Percentiles rank a stretch among this genome's conserved stretches.
phyloP scores from a whole-genome alignment of 2,797 vertebrate genomes.

The Cichlasoma orientale region DNA sequence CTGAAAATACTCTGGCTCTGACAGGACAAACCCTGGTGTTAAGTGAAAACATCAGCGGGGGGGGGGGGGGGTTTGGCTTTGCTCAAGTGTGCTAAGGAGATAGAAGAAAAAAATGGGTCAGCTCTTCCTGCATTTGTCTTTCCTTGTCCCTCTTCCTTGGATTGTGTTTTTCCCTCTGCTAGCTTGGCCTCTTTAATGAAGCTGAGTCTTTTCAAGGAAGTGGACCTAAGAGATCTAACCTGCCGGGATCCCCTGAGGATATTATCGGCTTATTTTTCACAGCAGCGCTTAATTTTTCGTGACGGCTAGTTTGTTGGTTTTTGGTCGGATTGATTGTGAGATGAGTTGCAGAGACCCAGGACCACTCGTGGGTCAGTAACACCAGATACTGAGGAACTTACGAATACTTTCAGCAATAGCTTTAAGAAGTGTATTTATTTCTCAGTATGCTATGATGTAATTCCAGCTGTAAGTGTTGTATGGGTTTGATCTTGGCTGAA shows the following conservation, averaged over 20 bases:
- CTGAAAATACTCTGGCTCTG: not conserved
- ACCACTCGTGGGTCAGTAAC: not conserved
- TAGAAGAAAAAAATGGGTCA: constrained; percentile 45
- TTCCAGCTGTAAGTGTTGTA: not conserved
- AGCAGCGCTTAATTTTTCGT: constrained; percentile 22
- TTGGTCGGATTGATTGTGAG: constrained; percentile 5
- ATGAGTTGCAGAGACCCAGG: not conserved
- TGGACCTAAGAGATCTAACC: constrained; percentile 52
- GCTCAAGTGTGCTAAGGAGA: constrained; percentile 42
- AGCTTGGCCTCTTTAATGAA: constrained; percentile 35
- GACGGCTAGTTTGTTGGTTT: constrained; percentile 30
- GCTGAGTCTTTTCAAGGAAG: constrained; percentile 57
- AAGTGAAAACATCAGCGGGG: not conserved
- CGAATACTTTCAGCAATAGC: not conserved
- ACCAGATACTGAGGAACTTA: not conserved
- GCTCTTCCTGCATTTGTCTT: constrained; percentile 70
- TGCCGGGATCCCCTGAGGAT: constrained; percentile 37
- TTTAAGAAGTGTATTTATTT: not conserved
- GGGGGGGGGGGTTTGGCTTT: too few species aligned
- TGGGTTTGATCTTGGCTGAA: not conserved
- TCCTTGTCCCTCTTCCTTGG: constrained; percentile 59
- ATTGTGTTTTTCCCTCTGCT: constrained; percentile 61
- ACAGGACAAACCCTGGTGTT: not conserved
- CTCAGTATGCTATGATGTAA: not conserved
- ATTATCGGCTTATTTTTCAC: constrained; percentile 41